phyloP scores from a whole-genome alignment of 2,113 vertebrate genomes.

The Sminthopsis crassicaudata region DNA sequence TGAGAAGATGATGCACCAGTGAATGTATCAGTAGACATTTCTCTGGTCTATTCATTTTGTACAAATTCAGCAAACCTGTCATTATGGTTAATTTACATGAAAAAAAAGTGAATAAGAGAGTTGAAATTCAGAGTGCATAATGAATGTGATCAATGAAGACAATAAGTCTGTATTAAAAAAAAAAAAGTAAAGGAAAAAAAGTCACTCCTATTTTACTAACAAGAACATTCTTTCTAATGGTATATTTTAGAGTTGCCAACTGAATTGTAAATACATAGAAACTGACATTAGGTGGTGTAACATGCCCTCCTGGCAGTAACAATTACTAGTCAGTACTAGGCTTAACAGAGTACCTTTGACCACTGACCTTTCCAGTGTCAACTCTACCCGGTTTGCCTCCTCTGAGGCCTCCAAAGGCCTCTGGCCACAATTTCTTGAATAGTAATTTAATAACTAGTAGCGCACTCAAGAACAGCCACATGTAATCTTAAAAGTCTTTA shows the following conservation, averaged over 20 bases:
- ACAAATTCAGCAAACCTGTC: neutral
- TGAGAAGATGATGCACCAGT: neutral
- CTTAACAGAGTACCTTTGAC: too few relatives aligned
- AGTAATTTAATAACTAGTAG: too few relatives aligned
- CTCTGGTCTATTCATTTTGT: neutral
- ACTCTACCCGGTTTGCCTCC: too few relatives aligned
- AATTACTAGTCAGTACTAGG: too few relatives aligned
- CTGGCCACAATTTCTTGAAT: too few relatives aligned
- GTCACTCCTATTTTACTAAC: neutral
- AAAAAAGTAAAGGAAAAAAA: neutral
- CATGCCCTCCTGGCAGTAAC: too few relatives aligned
- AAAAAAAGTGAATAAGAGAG: neutral
- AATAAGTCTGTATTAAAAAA: neutral
- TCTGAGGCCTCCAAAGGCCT: too few relatives aligned
- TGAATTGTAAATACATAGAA: constrained; percentile 11
- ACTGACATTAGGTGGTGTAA: neutral
- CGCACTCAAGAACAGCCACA: too few relatives aligned
- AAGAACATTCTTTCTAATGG: neutral
- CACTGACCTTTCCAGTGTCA: too few relatives aligned
- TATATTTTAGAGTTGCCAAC: constrained; percentile 18
- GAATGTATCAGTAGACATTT: neutral
- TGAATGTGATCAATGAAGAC: neutral
- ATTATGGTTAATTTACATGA: neutral
- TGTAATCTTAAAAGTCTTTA: too few relatives aligned
- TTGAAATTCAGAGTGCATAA: neutral